These are phyloP conservation scores for Pyrocephalus nanus DNA, from an alignment of 2,797 vertebrate genomes.

Conservation along the genomic window DNA sequence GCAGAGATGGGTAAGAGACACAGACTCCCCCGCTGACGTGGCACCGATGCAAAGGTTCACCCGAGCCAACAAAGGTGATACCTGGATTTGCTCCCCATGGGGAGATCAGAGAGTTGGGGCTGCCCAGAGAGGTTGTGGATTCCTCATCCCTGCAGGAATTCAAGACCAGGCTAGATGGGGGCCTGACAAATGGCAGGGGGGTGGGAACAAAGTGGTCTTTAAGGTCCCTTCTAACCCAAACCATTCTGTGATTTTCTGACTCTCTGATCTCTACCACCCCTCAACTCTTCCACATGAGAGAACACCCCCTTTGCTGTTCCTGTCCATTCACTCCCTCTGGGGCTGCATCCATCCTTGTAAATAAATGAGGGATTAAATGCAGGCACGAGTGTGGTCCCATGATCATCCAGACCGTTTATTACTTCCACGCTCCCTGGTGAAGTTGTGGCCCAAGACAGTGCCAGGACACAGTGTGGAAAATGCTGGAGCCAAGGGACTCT, in stretches of 20 bases:
- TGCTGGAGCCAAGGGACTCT: constrained; percentile 35
- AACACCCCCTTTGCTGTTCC: neutral
- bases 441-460: neutral
- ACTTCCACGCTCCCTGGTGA: neutral
- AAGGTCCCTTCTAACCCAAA: neutral
- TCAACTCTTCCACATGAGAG: neutral
- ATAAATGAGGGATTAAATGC: neutral
- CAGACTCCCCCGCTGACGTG: fast-evolving
- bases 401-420: neutral
- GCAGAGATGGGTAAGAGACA: neutral
- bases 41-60: neutral
- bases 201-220: neutral
- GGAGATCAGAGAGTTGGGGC: neutral
- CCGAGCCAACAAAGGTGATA: neutral
- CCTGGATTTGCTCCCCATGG: neutral
- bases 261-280: neutral
- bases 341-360: neutral
- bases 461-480: constrained; percentile 15
- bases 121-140: neutral
- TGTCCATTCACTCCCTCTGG: neutral
- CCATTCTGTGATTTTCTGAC: neutral
- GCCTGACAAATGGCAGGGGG: fast-evolving
- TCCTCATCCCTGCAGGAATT: neutral
- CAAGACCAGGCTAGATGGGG: neutral
- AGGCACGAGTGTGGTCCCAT: neutral